phyloP scores from a whole-genome alignment of 2,888 invertebrate species.

The Eurytoma adleriae region DNA sequence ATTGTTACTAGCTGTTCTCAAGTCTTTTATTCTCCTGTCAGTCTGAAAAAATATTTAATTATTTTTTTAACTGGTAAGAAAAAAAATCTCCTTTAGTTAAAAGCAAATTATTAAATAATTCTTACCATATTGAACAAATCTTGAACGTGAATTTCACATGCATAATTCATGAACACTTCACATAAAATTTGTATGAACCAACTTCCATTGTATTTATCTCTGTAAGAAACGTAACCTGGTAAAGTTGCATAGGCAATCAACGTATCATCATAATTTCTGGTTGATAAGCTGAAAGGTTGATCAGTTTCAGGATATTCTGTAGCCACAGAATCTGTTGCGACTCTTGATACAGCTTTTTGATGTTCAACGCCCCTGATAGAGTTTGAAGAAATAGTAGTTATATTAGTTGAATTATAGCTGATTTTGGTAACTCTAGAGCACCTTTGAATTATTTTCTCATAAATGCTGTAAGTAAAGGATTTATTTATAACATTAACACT shows the following conservation, averaged over 20 bases:
- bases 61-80: not conserved
- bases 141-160: constrained; percentile 63
- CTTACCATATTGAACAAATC: constrained; percentile 68
- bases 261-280: constrained; percentile 77
- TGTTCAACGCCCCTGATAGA: constrained; percentile 55
- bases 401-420: constrained; percentile 48
- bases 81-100: not conserved
- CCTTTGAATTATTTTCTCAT: constrained; percentile 42
- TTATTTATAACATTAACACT: constrained; percentile 44
- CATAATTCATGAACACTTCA: constrained; percentile 75
- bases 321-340: constrained; percentile 44
- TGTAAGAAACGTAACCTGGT: constrained; percentile 77
- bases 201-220: constrained; percentile 78
- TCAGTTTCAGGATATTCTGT: constrained; percentile 37
- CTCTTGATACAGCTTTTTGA: constrained; percentile 56
- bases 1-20: constrained; percentile 55
- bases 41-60: constrained; percentile 61
- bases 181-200: constrained; percentile 81
- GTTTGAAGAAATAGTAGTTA: constrained; percentile 52
- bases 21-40: constrained; percentile 63
- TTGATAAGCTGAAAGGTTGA: constrained; percentile 46
- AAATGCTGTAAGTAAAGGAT: constrained; percentile 50
- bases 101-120: constrained; percentile 22
- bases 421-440: constrained; percentile 32
- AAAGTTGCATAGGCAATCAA: constrained; percentile 78